Percentiles rank a stretch among this genome's conserved stretches.
These are phyloP conservation scores for Mechanitis mazaeus DNA, from an alignment of 2,888 invertebrate genomes.

Conservation along the genomic window DNA sequence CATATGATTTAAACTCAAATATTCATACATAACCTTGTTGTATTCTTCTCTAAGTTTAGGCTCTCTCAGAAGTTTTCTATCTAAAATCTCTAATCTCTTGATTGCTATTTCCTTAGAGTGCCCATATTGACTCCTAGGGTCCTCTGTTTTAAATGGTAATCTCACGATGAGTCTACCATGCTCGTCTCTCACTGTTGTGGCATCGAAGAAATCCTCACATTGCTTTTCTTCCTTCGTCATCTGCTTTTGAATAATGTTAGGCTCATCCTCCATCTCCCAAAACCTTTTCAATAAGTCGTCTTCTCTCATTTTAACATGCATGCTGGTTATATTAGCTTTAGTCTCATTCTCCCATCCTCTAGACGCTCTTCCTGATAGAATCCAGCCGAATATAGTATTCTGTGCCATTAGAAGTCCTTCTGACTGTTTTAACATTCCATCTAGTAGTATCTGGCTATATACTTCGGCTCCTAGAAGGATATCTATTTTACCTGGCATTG, in stretches of 20 bases:
- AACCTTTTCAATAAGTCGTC: slow-evolving; percentile 15
- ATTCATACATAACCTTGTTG: slow-evolving; percentile 24
- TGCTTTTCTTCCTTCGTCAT: slow-evolving; percentile 14
- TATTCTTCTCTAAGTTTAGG: slow-evolving; percentile 18
- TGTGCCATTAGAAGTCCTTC: slow-evolving; percentile 7
- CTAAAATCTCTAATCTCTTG: slow-evolving; percentile 18
- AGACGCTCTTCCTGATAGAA: slow-evolving; percentile 2
- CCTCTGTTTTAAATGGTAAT: slow-evolving; percentile 22
- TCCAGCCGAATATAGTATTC: slow-evolving; percentile 10
- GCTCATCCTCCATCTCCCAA: slow-evolving; percentile 23
- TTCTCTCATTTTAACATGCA: slow-evolving; percentile 7
- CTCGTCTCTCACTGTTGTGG: slow-evolving; percentile 17
- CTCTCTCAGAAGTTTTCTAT: slow-evolving; percentile 16
- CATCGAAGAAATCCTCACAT: slow-evolving; percentile 19
- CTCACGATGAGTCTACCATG: slow-evolving; percentile 22
- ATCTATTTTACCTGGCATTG: slow-evolving; percentile 27
- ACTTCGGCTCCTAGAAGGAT: slow-evolving; percentile 28
- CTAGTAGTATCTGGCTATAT: slow-evolving; percentile 21
- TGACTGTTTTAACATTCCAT: slow-evolving; percentile 23
- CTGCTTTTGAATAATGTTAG: slow-evolving; percentile 8
- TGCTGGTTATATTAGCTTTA: not conserved
- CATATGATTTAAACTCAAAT: slow-evolving; percentile 20
- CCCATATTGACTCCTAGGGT: slow-evolving; percentile 23
- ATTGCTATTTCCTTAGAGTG: slow-evolving; percentile 20
- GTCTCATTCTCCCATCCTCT: not conserved